Base-by-base conservation (phyloP, 2,113 vertebrate species). In the Xiphorhynchus elegans region DNA sequence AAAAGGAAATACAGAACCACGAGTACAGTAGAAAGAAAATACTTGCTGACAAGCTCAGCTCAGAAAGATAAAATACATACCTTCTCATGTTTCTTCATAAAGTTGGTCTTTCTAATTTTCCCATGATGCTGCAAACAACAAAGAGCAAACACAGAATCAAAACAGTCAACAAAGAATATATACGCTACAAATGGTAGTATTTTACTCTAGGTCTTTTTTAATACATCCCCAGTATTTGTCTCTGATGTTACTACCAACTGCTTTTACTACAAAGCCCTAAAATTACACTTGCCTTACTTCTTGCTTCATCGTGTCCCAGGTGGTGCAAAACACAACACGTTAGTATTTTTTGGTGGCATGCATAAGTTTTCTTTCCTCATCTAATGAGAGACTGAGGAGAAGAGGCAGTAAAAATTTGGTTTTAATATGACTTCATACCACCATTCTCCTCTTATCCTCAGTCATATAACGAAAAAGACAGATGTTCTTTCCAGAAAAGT, bases 81-180 rank as follows among this genome's bases (percentile, higher is more conserved):
- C 98, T 99, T 99, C 95, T 99, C 99, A 53, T 99, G 99, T 89
- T 99, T 99, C 98, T 99, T 99, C 96, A 99, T 88, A 94, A 99
- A 99, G 79, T 98, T 99, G 11, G 98, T 98, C 97, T 99, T 99
- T 91, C 95, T 99, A 39, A 99, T 99, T 98, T 99, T 99, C 24
- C 99, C 99, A 91, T 99, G 99, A 97, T 99, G 98, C 99, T 99
- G 96, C 87, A 91, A 97, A 84, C 25, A 95, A 82, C 74, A 83
- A 96, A 70, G 16, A 82, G 23, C 15, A 23, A 75, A 74, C 8
- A 47, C 25, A 63, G 26, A 81, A 63, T 31, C 39, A 74, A 60
- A 77, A 72, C 1, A 47, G 39, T 62, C 46, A 62, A 59, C 17
- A 73, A 59, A 77, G 46, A 85, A 62, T 2, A 14, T 17, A 20